A percentile compares a stretch with the other conserved stretches of the same genome.
These are phyloP conservation scores for Laothoe populi DNA, from an alignment of 2,888 invertebrate genomes.

Conservation along the genomic window DNA sequence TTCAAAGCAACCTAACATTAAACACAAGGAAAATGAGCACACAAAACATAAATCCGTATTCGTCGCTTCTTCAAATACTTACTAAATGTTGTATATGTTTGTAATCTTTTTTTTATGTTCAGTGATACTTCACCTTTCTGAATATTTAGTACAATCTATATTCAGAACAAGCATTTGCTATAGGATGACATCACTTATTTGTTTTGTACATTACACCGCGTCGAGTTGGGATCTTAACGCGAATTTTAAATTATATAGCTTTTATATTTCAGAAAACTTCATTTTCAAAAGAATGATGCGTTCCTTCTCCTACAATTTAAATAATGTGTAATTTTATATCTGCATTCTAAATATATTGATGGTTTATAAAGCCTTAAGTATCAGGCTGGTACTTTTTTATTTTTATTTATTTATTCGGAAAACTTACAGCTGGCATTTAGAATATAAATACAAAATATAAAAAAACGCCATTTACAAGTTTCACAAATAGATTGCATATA, in stretches of 20 bases:
- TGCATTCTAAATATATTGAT: not conserved
- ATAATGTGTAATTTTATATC: not conserved
- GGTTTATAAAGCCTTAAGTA: not conserved
- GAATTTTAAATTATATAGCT: not conserved
- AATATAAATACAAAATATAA: too few species aligned
- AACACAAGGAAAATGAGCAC: not conserved
- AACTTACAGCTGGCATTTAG: too few species aligned
- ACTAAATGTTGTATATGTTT: not conserved
- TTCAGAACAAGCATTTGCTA: too few species aligned
- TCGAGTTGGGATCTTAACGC: conserved; percentile 1
- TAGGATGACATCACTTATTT: not conserved
- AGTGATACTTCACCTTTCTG: too few species aligned
- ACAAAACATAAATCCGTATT: not conserved
- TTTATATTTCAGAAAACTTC: not conserved
- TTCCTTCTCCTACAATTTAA: not conserved
- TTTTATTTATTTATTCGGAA: too few species aligned
- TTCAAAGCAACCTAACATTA: not conserved
- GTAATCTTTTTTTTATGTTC: too few species aligned
- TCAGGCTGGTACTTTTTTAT: too few species aligned
- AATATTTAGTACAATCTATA: too few species aligned
- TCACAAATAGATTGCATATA: too few species aligned
- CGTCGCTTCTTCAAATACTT: not conserved
- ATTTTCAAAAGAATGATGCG: not conserved
- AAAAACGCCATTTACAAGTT: too few species aligned
- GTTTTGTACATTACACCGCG: not conserved